Base-by-base conservation (phyloP, 2,113 vertebrate species). In the Antechinus flavipes region DNA sequence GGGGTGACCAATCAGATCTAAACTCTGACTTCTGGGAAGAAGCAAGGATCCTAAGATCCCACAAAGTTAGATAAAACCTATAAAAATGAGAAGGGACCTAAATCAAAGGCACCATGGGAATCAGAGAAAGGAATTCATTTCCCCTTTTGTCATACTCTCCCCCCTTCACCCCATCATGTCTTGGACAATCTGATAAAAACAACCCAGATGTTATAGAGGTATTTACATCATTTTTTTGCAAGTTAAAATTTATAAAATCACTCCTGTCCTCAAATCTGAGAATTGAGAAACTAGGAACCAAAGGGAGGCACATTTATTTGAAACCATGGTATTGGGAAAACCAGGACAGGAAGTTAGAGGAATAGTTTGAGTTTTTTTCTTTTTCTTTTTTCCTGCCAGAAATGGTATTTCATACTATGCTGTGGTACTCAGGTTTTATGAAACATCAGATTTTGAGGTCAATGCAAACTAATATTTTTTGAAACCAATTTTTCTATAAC, bases 401-500 rank as follows among this genome's bases (percentile, higher is more conserved):
- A 76, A 76, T 76, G 61, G 14, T 19, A 76, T 76, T 76, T 76
- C 61, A 76, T n/a, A 12, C 35, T n/a, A 76, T 76, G 35, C 61
- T 76, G 5, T 7, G 61, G 61, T 68, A n/a, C 30, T n/a, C 61
- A 35, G 4, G 16, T 68, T 16, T 68, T 68, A 68, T 68, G 35
- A n/a, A 16, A n/a, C 35, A 76, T 35, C 35, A 76, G 61, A 76
- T 35, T 76, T 76, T n/a, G 35, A 35, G 61, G 61, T 76, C 35
- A 76, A 76, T 76, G 14, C 30, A n/a, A 76, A n/a, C 12, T 76
- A 76, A 52, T 27, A 27, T 90, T 56, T 68, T 90, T 94, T 56
- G 90, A 93, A 93, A 93, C 0, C 90, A 14, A 90, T 93, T 61
- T 92, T 50, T 52, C 7, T 42, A 30, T 91, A 95, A 95, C 23